Evolutionary conservation across 2,113 vertebrate genomes (phyloP).

Genomic region (Apteryx mantelli): DNA sequence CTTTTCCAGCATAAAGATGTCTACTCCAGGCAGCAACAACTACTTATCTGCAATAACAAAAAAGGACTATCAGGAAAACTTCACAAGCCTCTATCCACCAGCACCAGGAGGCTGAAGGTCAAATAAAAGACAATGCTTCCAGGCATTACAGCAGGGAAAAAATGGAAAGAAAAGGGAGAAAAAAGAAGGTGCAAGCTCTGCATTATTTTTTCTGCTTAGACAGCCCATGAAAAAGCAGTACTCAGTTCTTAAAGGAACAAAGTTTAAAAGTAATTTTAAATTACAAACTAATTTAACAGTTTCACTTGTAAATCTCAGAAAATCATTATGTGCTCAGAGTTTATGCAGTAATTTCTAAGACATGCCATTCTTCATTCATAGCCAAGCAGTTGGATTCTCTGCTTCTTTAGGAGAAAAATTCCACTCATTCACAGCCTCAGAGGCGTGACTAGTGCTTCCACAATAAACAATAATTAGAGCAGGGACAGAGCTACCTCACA

Average conservation of each 20-base stretch:
- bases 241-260: not conserved
- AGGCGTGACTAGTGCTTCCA: not conserved
- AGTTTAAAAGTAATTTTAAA: slow-evolving; percentile 17
- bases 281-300: slow-evolving; percentile 18
- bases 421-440: not conserved
- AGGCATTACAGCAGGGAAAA: not conserved
- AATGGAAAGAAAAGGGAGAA: not conserved
- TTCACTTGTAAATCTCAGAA: slow-evolving; percentile 17
- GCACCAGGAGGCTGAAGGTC: not conserved
- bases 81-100: not conserved
- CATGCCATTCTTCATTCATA: slow-evolving; percentile 2
- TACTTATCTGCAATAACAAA: not conserved
- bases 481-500: not conserved
- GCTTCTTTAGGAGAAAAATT: slow-evolving; percentile 30
- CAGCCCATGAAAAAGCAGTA: not conserved
- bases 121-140: not conserved
- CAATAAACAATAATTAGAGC: slow-evolving; percentile 24
- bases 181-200: not conserved
- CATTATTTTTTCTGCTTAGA: slow-evolving; percentile 7
- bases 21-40: not conserved
- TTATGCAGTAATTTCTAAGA: slow-evolving; percentile 10
- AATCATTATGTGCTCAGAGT: not conserved
- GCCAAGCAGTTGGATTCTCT: slow-evolving; percentile 16
- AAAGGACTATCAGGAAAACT: not conserved
- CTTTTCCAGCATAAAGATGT: not conserved